Evolutionary conservation across 2,113 vertebrate genomes (phyloP).

Genomic region (Otis tarda): DNA sequence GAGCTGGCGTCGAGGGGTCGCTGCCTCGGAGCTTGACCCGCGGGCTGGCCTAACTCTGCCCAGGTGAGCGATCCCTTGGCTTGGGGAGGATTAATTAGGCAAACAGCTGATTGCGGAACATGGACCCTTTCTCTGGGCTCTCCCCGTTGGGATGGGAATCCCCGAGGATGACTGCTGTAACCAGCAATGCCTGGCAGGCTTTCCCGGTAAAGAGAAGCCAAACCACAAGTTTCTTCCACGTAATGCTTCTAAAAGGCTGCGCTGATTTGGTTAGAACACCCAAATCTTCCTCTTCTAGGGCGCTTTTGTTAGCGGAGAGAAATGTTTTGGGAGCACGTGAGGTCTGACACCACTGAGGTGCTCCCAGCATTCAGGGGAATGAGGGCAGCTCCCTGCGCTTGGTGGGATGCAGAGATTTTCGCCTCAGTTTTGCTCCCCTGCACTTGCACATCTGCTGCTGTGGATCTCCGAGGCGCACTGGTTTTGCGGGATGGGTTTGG

Average conservation of each 20-base stretch:
- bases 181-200: accelerated
- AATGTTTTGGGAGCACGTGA: not conserved
- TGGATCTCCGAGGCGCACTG: accelerated
- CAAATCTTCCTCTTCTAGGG: not conserved
- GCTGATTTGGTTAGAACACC: not conserved
- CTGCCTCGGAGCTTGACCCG: accelerated
- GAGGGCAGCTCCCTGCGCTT: accelerated
- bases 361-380: accelerated
- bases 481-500: accelerated
- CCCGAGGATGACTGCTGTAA: not conserved
- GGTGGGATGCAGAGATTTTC: not conserved
- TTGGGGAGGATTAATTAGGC: accelerated
- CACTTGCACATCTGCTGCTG: accelerated
- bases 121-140: accelerated
- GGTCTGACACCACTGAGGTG: accelerated
- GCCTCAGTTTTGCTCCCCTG: not conserved
- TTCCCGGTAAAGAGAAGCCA: not conserved
- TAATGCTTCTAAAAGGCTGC: not conserved
- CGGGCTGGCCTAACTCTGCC: not conserved
- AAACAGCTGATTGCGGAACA: not conserved
- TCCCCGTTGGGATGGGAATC: not conserved
- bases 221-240: accelerated
- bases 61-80: accelerated
- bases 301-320: not conserved
- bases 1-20: not conserved